phyloP scores from a whole-genome alignment of 2,797 vertebrate genomes.

The Esox lucius region DNA sequence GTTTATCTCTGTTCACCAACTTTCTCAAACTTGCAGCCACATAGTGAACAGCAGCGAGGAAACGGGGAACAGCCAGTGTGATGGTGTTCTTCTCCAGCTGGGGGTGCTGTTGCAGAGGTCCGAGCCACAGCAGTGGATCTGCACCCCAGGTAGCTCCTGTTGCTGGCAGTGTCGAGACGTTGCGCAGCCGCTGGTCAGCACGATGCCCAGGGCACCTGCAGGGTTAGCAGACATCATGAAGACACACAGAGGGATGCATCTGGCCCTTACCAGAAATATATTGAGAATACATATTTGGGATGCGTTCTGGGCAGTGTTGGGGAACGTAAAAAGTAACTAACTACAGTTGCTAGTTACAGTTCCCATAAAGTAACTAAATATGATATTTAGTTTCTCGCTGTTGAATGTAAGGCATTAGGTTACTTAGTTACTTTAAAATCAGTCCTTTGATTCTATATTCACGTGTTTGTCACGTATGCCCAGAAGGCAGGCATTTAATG shows the following conservation, averaged over 20 bases:
- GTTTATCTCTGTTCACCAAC: neutral
- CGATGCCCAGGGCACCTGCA: constrained; percentile 84
- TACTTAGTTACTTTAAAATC: no score
- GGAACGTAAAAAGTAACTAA: no score
- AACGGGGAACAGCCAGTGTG: neutral
- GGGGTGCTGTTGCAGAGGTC: constrained; percentile 78
- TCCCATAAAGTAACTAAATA: no score
- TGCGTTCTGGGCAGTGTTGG: no score
- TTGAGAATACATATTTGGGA: no score
- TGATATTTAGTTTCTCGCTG: no score
- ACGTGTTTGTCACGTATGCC: no score
- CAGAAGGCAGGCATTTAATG: no score
- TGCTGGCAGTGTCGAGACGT: constrained; percentile 92
- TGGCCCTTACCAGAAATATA: no score
- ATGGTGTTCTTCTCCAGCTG: neutral
- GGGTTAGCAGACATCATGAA: constrained; percentile 40
- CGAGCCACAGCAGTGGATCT: constrained; percentile 81
- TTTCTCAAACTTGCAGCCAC: neutral
- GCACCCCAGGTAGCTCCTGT: constrained; percentile 85
- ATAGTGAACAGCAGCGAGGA: neutral
- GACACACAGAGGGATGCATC: constrained; percentile 48
- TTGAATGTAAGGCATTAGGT: no score
- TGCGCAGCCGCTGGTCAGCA: constrained; percentile 88
- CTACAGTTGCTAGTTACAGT: no score
- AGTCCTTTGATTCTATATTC: no score